Evolutionary conservation across 2,888 invertebrate species (phyloP).

Genomic region (Adelphocoris suturalis): DNA sequence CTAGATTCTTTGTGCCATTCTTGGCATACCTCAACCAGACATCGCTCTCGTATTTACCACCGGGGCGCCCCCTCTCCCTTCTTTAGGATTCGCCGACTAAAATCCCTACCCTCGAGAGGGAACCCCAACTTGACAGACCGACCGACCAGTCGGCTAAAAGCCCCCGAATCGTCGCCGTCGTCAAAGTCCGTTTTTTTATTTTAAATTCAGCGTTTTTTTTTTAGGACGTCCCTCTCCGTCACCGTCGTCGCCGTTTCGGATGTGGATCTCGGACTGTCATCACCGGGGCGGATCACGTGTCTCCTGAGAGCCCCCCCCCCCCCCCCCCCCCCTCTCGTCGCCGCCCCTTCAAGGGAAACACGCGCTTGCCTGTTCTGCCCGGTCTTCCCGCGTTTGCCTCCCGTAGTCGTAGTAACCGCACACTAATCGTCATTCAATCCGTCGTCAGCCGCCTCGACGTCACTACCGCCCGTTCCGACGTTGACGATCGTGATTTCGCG

Average conservation of each 20-base stretch:
- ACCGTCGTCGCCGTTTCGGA: neutral
- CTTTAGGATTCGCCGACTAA: conserved; percentile 47
- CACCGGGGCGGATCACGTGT: conserved; percentile 24
- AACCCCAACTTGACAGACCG: conserved; percentile 6
- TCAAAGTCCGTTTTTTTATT: neutral
- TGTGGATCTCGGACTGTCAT: neutral
- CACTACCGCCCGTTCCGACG: neutral
- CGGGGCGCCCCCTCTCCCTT: conserved; percentile 81
- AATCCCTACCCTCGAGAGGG: neutral
- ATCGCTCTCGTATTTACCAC: conserved; percentile 81
- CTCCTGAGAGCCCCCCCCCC: conserved; percentile 2
- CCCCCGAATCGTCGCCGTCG: conserved; percentile 29
- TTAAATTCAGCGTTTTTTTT: neutral
- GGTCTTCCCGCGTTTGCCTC: neutral
- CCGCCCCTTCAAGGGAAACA: neutral
- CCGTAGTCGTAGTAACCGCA: neutral
- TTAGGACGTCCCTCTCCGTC: neutral
- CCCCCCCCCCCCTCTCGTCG: neutral
- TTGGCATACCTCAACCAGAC: conserved; percentile 91
- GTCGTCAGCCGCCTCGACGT: conserved; percentile 1
- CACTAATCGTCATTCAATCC: conserved; percentile 5
- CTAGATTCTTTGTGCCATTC: conserved; percentile 98
- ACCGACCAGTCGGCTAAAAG: conserved; percentile 45
- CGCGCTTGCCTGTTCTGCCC: conserved; percentile 27
- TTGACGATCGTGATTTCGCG: neutral